Base-by-base conservation (phyloP, 2,797 vertebrate species). In the Amblyraja radiata region DNA sequence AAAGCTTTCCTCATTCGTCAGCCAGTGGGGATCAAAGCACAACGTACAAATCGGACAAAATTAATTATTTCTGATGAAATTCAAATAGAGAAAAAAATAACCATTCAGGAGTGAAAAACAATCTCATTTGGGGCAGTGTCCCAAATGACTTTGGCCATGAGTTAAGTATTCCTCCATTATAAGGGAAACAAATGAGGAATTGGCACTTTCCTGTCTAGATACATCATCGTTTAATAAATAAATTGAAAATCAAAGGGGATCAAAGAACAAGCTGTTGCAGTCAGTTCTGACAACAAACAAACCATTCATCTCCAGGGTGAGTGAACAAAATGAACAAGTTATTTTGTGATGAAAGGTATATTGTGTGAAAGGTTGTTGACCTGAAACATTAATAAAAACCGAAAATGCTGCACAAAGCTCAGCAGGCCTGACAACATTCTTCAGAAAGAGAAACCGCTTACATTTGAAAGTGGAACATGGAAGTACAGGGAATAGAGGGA, bases 11-110 rank as follows among this genome's bases (percentile, higher is more conserved):
- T 88, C 84, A 23, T 68, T 88, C 84, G 32, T n/a, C 84, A 88
- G n/a, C 84, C n/a, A 88, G 63, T 88, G 63, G 1, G 58, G 84
- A 88, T 88, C 84, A 88, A 88, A 88, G 61, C 61, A 21, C 84
- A 36, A 18, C n/a, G 63, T 88, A 32, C 84, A 88, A 88, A 88
- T 88, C 68, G 84, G 68, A 88, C 61, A 68, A 88, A 88, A 88
- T 88, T 68, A 68, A 88, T 88, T 88, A 88, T 68, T 88, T 68
- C 36, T 88, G 63, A 88, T 36, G 84, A 23, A 68, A 68, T 88
- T 32, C 63, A 68, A 68, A 68, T 6, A 88, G n/a, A 88, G 84
- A 13, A 68, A 63, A 54, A 65, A 32, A 65, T n/a, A 65, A 65
- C 7, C 63, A 36, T 68, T 68, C 61, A 68, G 63, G 21, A 65